A percentile compares a stretch with the other conserved stretches of the same genome.
Evolutionary conservation across 2,113 vertebrate genomes (phyloP).

Genomic region (Acanthochromis polyacanthus): DNA sequence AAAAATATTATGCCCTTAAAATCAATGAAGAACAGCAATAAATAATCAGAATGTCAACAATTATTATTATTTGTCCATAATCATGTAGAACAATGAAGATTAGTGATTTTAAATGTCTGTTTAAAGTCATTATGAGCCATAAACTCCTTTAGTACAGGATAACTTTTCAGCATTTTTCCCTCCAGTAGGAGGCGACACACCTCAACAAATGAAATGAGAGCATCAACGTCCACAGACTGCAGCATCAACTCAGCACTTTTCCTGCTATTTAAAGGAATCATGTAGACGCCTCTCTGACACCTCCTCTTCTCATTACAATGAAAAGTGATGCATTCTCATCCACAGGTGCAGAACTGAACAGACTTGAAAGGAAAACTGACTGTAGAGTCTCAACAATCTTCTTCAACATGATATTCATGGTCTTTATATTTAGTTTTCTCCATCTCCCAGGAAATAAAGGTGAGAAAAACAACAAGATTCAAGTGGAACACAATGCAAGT

Average conservation of each 20-base stretch:
- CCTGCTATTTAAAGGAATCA: too few species aligned
- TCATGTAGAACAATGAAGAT: too few species aligned
- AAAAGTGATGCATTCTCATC: neutral
- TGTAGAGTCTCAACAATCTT: neutral
- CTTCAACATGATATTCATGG: slow-evolving; percentile 29
- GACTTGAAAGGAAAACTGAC: neutral
- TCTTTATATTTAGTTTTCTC: slow-evolving; percentile 24
- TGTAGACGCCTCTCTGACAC: neutral
- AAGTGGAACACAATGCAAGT: neutral
- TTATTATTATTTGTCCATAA: too few species aligned
- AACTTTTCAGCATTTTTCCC: neutral
- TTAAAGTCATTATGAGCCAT: too few species aligned
- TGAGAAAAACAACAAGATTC: neutral
- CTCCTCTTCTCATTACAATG: neutral
- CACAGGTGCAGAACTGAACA: neutral
- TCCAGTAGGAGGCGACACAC: slow-evolving; percentile 34
- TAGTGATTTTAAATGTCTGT: too few species aligned
- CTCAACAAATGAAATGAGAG: neutral
- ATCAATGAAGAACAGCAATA: too few species aligned
- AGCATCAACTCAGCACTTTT: too few species aligned
- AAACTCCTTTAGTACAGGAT: too few species aligned
- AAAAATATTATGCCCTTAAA: too few species aligned
- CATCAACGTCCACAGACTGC: too few species aligned
- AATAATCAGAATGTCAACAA: too few species aligned
- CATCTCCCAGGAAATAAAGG: slow-evolving; percentile 24